Evolutionary conservation across 2,888 invertebrate species (phyloP), one percentile per base, ranked within the genome.

Genomic region (Calameuta pallipes): DNA sequence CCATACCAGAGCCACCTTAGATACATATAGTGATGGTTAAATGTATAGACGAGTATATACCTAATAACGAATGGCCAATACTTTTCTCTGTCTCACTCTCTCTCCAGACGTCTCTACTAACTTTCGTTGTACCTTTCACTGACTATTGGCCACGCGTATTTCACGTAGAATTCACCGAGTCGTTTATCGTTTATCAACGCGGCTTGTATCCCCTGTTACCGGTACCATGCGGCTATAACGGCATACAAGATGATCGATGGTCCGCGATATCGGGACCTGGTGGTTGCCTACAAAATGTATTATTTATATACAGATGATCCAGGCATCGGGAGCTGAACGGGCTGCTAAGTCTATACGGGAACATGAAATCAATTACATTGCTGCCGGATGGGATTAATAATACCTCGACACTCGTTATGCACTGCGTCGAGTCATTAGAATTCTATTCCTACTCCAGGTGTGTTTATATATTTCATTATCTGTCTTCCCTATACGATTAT

Each of bases 111-210:
- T 56, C 56, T 56, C 23, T 23, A 56, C 56, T 56, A 56, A 56
- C 56, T 56, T 23, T 56, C 56, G 56, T 56, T 56, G 9, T 56
- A 56, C 56, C 56, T 56, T 56, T 56, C 56, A 56, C 56, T 23
- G 56, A 23, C 56, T 23, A 41, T 56, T 56, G 23, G 9, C 56
- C 56, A 9, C 56, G 56, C 56, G 56, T 23, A 56, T 56, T 56
- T 56, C 56, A 56, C 56, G 9, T 23, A 23, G 23, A 56, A 56
- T 56, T 56, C 56, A 56, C 56, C 15, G 56, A 15, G 23, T 84
- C 82, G 83, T 85, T 86, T 86, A 85, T 88, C 89, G 89, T 90
- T 89, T 87, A 90, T 90, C 89, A 89, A 89, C 78, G 76, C 76
- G 79, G 23, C 23, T 23, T 56, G 23, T 56, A 56, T 56, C 23